A percentile compares a stretch with the other conserved stretches of the same genome.
Evolutionary conservation across 2,113 vertebrate genomes (phyloP).

Genomic region (Oreamnos americanus): DNA sequence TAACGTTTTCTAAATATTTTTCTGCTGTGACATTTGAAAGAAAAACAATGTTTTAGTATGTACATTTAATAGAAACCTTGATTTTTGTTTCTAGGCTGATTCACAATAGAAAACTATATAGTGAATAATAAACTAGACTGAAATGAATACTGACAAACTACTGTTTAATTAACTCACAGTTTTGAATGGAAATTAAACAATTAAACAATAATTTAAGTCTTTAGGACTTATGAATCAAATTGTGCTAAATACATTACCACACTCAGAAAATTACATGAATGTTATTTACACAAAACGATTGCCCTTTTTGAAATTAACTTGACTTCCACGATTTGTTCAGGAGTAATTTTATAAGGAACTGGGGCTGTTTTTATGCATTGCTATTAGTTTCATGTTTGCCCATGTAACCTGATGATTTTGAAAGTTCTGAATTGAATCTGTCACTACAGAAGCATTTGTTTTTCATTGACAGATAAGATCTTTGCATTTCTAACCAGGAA

Average conservation of each 20-base stretch:
- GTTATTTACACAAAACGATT: not conserved
- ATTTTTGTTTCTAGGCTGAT: not conserved
- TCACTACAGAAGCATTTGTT: not conserved
- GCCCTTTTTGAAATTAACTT: not conserved
- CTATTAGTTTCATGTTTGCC: not conserved
- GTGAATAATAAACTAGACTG: not conserved
- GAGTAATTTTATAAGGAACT: not conserved
- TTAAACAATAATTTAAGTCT: not conserved
- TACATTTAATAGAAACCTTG: not conserved
- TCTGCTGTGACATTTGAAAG: not conserved
- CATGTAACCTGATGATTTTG: not conserved
- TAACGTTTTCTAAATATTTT: not conserved
- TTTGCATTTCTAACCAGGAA: not conserved
- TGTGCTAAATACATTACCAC: not conserved
- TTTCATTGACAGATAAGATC: not conserved
- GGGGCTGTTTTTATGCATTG: not conserved
- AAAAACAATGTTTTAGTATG: not conserved
- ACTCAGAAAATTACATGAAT: not conserved
- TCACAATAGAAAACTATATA: not conserved
- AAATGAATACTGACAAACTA: not conserved
- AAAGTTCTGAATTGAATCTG: not conserved
- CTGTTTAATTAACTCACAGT: not conserved
- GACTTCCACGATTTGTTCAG: not conserved
- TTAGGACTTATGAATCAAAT: not conserved
- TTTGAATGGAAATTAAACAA: not conserved